Conservation (phyloP, 23 tunicate species). For the Phallusia fumigata region DNA sequence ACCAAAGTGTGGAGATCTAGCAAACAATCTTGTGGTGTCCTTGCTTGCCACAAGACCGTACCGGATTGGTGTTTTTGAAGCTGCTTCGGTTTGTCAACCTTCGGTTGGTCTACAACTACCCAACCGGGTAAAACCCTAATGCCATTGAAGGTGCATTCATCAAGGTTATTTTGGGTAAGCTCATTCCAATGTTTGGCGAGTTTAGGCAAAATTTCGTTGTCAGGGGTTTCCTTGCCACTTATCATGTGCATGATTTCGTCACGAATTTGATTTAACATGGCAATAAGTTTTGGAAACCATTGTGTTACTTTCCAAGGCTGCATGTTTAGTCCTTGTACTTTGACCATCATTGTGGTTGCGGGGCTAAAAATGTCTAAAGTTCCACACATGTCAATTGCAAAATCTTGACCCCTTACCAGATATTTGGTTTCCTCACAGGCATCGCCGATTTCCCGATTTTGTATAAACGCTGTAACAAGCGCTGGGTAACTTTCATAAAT, state of each 20-base stretch:
- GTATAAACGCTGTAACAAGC: not conserved
- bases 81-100: too few species aligned
- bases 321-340: not conserved
- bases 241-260: not conserved
- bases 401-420: slow-evolving; percentile 7
- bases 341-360: not conserved
- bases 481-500: not conserved
- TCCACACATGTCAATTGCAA: slow-evolving; percentile 2
- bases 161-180: not conserved
- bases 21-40: too few species aligned
- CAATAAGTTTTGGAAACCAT: slow-evolving; percentile 2
- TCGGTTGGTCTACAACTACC: too few species aligned
- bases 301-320: not conserved
- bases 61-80: too few species aligned
- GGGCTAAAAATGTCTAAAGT: not conserved
- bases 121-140: too few species aligned
- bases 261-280: not conserved
- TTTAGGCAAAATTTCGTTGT: not conserved
- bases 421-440: slow-evolving; percentile 7
- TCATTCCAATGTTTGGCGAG: not conserved
- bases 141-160: too few species aligned
- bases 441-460: slow-evolving; percentile 10
- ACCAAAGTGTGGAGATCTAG: too few species aligned
- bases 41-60: too few species aligned
- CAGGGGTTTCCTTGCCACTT: slow-evolving; percentile 4